Conservation (phyloP, 2,888 invertebrate species). For the Anagyrus pseudococci region DNA sequence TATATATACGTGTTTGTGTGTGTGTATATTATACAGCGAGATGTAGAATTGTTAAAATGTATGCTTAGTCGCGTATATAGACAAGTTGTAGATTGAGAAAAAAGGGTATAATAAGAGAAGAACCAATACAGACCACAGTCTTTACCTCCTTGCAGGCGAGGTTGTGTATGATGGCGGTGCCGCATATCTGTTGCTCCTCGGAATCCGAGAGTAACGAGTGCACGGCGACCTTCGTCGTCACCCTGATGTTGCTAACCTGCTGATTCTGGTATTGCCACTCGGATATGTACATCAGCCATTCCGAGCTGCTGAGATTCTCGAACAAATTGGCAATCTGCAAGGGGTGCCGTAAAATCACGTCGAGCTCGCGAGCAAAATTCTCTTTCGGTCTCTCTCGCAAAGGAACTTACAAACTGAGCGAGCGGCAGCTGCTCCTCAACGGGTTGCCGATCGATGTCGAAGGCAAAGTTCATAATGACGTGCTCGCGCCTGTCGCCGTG, state of each 20-base stretch:
- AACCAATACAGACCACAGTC: conserved; percentile 94
- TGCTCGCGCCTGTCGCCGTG: conserved; percentile 91
- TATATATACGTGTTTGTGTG: no score
- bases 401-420: conserved; percentile 75
- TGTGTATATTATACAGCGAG: neutral
- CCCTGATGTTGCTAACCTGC: conserved; percentile 85
- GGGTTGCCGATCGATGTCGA: conserved; percentile 77
- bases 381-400: neutral
- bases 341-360: no score
- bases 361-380: no score
- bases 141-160: conserved; percentile 95
- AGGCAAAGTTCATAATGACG: conserved; percentile 86
- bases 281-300: conserved; percentile 93
- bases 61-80: neutral
- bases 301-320: conserved; percentile 85
- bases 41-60: no score
- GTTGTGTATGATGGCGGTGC: conserved; percentile 88
- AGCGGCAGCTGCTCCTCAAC: conserved; percentile 80
- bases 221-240: conserved; percentile 90
- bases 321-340: conserved; percentile 89
- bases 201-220: conserved; percentile 81
- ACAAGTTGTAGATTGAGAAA: conserved; percentile 17
- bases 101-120: no score
- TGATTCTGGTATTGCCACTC: conserved; percentile 84
- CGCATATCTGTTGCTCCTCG: conserved; percentile 76